These are phyloP conservation scores for Brachyalestes nurse DNA, from an alignment of 2,797 vertebrate species.

Conservation along the genomic window DNA sequence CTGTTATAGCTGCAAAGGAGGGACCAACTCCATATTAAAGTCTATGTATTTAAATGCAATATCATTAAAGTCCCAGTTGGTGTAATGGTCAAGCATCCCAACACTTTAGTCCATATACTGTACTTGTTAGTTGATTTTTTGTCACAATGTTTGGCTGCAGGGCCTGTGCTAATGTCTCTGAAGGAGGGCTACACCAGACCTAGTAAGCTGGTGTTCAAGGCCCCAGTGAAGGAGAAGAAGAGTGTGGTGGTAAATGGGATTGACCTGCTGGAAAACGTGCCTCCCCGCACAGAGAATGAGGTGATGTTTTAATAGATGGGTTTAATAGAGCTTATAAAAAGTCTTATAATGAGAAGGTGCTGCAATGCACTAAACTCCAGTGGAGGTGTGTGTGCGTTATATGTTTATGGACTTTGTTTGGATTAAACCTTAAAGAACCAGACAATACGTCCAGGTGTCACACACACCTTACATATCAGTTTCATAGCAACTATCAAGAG, in stretches of 20 bases:
- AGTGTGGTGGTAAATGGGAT: constrained; percentile 94
- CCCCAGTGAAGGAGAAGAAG: constrained; percentile 91
- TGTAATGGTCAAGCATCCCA: too few relatives aligned
- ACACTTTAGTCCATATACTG: too few relatives aligned
- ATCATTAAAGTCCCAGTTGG: too few relatives aligned
- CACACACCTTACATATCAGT: too few relatives aligned
- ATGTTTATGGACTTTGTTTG: background rate
- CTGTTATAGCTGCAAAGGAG: too few relatives aligned
- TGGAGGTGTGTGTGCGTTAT: background rate
- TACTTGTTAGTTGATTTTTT: too few relatives aligned
- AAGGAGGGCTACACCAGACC: constrained; percentile 92
- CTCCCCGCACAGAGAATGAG: constrained; percentile 96
- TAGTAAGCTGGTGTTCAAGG: constrained; percentile 91
- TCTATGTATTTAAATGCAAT: too few relatives aligned
- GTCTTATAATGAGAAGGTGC: background rate
- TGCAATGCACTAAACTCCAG: background rate
- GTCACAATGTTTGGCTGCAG: constrained; percentile 67
- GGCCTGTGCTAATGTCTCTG: constrained; percentile 94
- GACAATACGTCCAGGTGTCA: too few relatives aligned
- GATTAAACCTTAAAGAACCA: background rate
- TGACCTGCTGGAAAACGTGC: constrained; percentile 95
- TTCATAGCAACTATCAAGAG: too few relatives aligned
- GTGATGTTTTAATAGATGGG: constrained; percentile 65
- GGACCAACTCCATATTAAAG: too few relatives aligned
- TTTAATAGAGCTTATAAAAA: constrained; percentile 5